Evolutionary conservation across 1,140 invertebrate species (phyloP), one percentile per base, ranked within the genome.

Genomic region (Orussus abietinus): DNA sequence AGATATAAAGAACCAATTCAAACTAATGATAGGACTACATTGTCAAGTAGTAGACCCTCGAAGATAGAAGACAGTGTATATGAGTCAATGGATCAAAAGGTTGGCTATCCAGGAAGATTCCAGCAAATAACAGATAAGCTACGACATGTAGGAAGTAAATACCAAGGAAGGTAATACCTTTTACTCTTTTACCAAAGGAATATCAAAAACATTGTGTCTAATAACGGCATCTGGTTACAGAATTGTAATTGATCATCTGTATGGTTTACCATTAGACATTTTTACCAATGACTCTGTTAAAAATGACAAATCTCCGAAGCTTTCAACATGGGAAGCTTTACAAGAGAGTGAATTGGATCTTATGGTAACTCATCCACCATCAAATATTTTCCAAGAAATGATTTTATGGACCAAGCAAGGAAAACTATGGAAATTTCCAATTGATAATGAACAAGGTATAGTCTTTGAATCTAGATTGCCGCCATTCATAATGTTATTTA

Each of bases 351-450:
- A 91, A 55, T 47, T 92, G 2, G 73, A 81, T 49, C 35, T 86
- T 11, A 57, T 77, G 1, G 70, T 80, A 0, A 75, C 78, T 3
- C 81, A 85, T 64, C 81, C 85, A 5, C 92, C 94, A 1, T 65
- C 74, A 4, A 98, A 98, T 77, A 84, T 85, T 55, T 96, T 93
- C 66, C 84, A 92, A 71, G 90, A 98, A 75, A 86, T 96, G 82
- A 90, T 93, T 39, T 58, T 83, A 33, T 96, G 92, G 92, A 98
- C 96, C 0, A 82, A 96, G 34, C 81, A 94, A 67, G 92, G 91
- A 30, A 96, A 94, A 75, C 54, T 98, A 5, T 99, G 96, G 96
- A 83, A 87, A 37, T 99, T 97, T 68, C 96, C 96, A 7, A 95
- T 99, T 42, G 77, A 98, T 68, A 99, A 99, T 78, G 95, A 98